phyloP scores from a whole-genome alignment of 1,140 invertebrate genomes.

The Sycophaga agraensis region DNA sequence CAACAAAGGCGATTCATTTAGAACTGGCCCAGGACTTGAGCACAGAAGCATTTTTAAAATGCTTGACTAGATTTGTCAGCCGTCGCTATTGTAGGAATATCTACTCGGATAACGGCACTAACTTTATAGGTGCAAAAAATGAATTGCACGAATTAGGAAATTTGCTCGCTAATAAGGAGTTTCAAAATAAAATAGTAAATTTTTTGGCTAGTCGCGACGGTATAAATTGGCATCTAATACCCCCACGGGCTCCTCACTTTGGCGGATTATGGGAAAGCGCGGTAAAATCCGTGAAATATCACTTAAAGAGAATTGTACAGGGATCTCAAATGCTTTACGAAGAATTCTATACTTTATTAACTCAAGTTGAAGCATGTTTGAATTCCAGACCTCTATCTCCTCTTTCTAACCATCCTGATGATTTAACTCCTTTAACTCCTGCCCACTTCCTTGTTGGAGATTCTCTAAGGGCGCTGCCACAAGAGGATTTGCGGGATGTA shows the following conservation, averaged over 20 bases:
- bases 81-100: background rate
- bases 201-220: background rate
- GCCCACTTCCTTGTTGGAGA: constrained; percentile 11
- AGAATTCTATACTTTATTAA: background rate
- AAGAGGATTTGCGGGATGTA: background rate
- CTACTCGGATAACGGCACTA: background rate
- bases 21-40: background rate
- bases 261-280: constrained; percentile 1
- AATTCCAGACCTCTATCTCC: constrained; percentile 5
- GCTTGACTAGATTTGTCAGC: constrained; percentile 32
- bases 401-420: constrained; percentile 6
- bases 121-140: background rate
- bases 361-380: constrained; percentile 13
- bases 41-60: background rate
- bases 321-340: background rate
- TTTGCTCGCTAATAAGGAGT: background rate
- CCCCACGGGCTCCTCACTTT: background rate
- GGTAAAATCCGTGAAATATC: background rate
- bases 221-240: background rate
- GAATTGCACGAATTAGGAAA: background rate
- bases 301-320: background rate
- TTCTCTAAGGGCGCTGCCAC: background rate
- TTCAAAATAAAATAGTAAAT: background rate
- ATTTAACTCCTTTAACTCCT: background rate
- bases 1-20: background rate